Base-by-base conservation (phyloP, 2,113 vertebrate genomes). In the Chamaea fasciata region DNA sequence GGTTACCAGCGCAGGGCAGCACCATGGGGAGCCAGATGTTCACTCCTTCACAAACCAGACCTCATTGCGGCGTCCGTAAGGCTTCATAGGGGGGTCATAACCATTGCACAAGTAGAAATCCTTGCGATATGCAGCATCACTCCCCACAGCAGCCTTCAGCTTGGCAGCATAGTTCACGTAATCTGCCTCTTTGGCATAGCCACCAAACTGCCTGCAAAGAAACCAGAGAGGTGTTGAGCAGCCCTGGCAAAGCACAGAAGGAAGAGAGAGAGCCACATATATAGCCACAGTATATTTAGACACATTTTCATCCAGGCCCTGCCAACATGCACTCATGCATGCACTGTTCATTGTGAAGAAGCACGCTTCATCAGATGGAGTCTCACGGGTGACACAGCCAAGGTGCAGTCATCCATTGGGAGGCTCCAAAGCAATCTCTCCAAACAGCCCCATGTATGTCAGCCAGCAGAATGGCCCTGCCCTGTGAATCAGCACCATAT, bases 71-170 rank as follows among this genome's bases (percentile, higher is more conserved):
- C 99, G 98, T 80, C 98, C 98, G 0, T 98, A 99, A 74, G 98
- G 99, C 95, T 99, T 99, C 97, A 99, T 98, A 5, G 98, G 99
- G 1, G 98, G 98, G 92, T 99, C 98, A 0, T 99, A 99, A 19
- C 98, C 98, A 5, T 98, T 98, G 94, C 99, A 99, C 94, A 99
- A 97, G 95, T 99, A 99, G 94, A 98, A 92, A 87, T 99, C 98
- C 37, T 97, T 98, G 69, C 82, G 97, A 85, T 97, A 99, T 5
- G 98, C 95, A n/a, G 97, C 98, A 4, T 98, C 98, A 44, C 98
- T 98, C 8, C 98, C 98, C 91, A 99, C 96, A 20, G 98, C 98
- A 8, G 97, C 94, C 3, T 97, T 98, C 93, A 99, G 96, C 79
- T 98, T 98, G 53, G 97, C 92, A 10, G 99, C 99, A 41, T 98